phyloP scores from a whole-genome alignment of 1,140 invertebrate species.

The Calosoma granatense region DNA sequence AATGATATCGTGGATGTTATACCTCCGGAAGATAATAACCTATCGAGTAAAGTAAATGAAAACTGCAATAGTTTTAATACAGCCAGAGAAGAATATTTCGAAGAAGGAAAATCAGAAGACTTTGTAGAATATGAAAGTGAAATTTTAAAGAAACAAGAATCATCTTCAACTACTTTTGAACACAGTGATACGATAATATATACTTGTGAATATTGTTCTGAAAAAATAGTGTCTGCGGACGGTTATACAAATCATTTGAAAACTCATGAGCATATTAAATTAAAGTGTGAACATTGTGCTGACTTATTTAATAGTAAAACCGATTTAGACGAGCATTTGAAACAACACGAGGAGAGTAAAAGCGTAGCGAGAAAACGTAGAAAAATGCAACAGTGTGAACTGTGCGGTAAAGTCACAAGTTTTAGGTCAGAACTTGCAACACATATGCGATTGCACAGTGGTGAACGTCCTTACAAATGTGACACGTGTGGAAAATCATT shows the following conservation, averaged over 20 bases:
- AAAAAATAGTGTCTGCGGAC: not conserved
- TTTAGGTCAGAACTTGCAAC: conserved; percentile 6
- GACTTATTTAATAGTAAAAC: not conserved
- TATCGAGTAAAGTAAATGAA: no score
- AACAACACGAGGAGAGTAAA: not conserved
- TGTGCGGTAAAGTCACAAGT: conserved; percentile 12
- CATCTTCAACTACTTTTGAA: no score
- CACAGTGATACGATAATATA: no score
- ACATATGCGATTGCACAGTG: conserved; percentile 13
- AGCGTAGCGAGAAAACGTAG: not conserved
- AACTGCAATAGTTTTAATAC: no score
- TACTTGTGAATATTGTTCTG: not conserved
- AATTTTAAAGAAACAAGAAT: no score
- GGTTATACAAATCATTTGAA: not conserved
- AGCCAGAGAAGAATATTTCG: no score
- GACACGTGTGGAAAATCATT: conserved; percentile 15
- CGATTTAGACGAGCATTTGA: conserved; percentile 4
- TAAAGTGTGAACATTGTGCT: conserved; percentile 2
- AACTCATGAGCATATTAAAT: not conserved
- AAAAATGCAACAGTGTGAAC: conserved; percentile 12
- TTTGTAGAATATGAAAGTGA: no score
- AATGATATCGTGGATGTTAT: no score
- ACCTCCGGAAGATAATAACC: no score
- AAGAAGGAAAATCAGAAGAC: no score
- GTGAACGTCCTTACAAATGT: conserved; percentile 15